phyloP scores from a whole-genome alignment of 2,113 vertebrate species.

The Ondatra zibethicus region DNA sequence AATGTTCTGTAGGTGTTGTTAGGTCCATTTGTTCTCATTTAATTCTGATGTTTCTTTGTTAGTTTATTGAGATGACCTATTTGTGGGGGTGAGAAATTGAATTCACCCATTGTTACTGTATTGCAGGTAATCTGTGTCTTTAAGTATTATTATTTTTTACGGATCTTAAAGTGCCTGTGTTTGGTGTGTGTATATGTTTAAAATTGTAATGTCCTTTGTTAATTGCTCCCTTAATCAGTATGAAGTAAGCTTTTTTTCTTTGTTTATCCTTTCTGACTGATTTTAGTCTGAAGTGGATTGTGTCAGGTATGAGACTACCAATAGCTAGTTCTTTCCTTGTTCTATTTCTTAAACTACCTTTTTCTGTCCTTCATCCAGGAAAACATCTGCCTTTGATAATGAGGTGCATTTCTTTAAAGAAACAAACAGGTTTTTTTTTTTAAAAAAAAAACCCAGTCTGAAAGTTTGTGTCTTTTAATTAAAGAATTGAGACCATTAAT shows the following conservation, averaged over 20 bases:
- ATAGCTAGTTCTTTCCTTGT: not conserved
- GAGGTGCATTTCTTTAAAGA: not conserved
- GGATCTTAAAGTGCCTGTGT: not conserved
- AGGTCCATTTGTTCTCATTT: not conserved
- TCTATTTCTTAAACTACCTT: not conserved
- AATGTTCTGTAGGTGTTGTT: not conserved
- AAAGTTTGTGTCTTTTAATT: not conserved
- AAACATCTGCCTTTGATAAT: not conserved
- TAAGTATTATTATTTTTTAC: not conserved
- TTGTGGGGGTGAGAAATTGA: not conserved
- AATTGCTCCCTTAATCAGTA: not conserved
- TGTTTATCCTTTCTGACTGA: not conserved
- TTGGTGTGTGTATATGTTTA: not conserved
- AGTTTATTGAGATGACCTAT: not conserved
- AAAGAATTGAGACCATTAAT: not conserved
- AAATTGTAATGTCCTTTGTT: not conserved
- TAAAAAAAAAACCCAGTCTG: not conserved
- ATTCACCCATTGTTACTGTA: not conserved
- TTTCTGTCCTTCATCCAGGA: not conserved
- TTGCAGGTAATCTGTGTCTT: not conserved
- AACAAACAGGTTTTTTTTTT: not conserved
- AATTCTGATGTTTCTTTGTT: not conserved
- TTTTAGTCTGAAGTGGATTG: not conserved
- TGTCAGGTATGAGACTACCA: not conserved
- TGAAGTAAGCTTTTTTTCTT: not conserved